Evolutionary conservation across 2,888 invertebrate species (phyloP), one percentile per base, ranked within the genome.

Genomic region (Sericinus montela): DNA sequence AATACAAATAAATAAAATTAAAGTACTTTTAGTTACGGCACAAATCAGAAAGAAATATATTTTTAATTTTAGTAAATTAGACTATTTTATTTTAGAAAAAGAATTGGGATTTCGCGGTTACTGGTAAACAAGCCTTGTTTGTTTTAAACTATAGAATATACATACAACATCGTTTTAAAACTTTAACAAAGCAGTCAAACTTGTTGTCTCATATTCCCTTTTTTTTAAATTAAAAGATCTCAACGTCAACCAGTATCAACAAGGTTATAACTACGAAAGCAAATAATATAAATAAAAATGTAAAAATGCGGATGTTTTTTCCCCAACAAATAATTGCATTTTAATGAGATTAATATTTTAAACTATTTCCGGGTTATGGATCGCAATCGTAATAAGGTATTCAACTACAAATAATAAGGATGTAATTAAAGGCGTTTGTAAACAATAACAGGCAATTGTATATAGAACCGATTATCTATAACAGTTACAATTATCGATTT

Each of bases 221-320:
- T 47, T 47, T 41, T 34, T 35, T 35, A 35, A 11, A 16, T 35
- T 13, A 29, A 38, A 19, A 19, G 19, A 19, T 19, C 19, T 19
- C 30, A 25, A 41, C 3, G 41, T 41, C 19, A 28, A 47, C 47
- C 47, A 40, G 40, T 41, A 41, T 10, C 25, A 15, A 41, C 40
- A 47, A 47, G 40, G 40, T 41, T 41, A 16, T 29, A n/a, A 28
- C 28, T 39, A 39, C 5, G 34, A 39, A 36, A 35, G 25, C 16
- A 35, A 16, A 40, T 34, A 40, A 46, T 40, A 29, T 16, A 28
- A 14, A 35, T 39, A 15, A 23, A 40, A 35, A 39, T 35, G 11
- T 11, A 11, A 35, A 35, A 28, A 41, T 9, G 28, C 47, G 40
- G 40, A 47, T 40, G 40, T 35, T 16, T 34, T 1, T 29, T 5